A percentile compares a stretch with the other conserved stretches of the same genome.
phyloP scores from a whole-genome alignment of 2,797 vertebrate genomes.

The Nothura maculosa region DNA sequence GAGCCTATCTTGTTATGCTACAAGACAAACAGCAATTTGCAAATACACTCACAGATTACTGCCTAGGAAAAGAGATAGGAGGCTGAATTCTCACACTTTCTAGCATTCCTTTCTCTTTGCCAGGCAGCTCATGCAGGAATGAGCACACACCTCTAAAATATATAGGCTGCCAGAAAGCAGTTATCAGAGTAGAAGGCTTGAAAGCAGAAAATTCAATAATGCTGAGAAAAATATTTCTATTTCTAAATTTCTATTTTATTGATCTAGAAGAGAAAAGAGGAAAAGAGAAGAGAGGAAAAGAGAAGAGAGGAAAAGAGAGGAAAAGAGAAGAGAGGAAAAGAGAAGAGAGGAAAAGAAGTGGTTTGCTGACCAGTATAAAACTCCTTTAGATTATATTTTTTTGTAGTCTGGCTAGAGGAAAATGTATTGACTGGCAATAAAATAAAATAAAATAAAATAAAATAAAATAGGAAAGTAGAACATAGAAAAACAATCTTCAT shows the following conservation, averaged over 20 bases:
- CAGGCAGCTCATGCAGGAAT: not conserved
- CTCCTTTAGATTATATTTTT: conserved; percentile 15
- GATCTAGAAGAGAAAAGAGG: not conserved
- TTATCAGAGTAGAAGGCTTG: not conserved
- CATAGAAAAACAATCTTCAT: not conserved
- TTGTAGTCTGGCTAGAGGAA: not conserved
- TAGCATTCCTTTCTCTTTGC: not conserved
- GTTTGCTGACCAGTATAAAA: not conserved
- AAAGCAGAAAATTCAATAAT: conserved; percentile 28
- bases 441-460: not conserved
- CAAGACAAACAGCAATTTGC: not conserved
- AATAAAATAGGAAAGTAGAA: not conserved
- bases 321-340: too few relatives aligned
- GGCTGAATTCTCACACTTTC: not conserved
- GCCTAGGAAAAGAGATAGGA: not conserved
- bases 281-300: not conserved
- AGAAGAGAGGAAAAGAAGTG: not conserved
- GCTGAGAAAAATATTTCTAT: not conserved
- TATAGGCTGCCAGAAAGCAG: not conserved
- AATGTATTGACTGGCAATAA: not conserved
- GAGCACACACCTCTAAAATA: not conserved
- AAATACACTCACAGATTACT: not conserved
- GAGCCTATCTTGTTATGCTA: not conserved
- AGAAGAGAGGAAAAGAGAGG: too few relatives aligned
- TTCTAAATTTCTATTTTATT: not conserved